Evolutionary conservation across 2,797 vertebrate species (phyloP).

Genomic region (Centropyge bicolor): DNA sequence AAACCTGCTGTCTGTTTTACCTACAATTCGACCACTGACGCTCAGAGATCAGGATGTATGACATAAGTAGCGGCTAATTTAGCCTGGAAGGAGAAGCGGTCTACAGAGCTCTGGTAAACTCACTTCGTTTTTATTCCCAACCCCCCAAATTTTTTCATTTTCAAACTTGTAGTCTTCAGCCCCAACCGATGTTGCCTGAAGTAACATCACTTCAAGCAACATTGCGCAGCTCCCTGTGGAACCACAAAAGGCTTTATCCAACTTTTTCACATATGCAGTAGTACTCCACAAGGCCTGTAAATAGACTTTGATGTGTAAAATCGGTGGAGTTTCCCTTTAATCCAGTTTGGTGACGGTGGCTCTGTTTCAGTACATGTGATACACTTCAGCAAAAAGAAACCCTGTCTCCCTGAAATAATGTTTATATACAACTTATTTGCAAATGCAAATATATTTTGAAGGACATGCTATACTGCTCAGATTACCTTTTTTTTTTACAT

Average conservation of each 20-base stretch:
- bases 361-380: background rate
- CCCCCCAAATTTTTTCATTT: background rate
- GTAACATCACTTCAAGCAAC: background rate
- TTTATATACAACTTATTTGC: background rate
- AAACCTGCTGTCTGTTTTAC: background rate
- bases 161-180: background rate
- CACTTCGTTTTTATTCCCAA: background rate
- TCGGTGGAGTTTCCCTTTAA: too few relatives aligned
- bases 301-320: background rate
- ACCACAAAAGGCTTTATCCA: background rate
- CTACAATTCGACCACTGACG: background rate
- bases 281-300: background rate
- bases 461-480: background rate
- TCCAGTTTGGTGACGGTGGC: background rate
- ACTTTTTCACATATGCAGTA: background rate
- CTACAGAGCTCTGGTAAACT: background rate
- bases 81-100: background rate
- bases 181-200: too few relatives aligned
- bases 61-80: background rate
- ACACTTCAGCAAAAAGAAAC: background rate
- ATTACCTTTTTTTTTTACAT: background rate
- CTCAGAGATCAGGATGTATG: background rate
- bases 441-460: background rate
- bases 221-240: background rate
- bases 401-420: background rate